Evolutionary conservation across 2,888 invertebrate species (phyloP).

Genomic region (Cotesia congregata): DNA sequence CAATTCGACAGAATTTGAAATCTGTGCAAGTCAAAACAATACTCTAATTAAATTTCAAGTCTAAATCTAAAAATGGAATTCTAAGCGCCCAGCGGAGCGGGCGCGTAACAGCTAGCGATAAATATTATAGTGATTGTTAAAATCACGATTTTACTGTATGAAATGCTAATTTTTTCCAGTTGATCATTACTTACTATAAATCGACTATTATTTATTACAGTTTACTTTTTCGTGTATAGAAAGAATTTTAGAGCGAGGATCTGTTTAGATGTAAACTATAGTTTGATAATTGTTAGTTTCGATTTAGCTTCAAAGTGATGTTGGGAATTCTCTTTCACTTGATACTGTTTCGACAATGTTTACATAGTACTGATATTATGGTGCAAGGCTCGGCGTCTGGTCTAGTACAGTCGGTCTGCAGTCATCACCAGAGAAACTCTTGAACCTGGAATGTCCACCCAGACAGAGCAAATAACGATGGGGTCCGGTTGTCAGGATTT

Average conservation of each 20-base stretch:
- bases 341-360: background rate
- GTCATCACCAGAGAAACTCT: background rate
- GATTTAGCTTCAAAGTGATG: background rate
- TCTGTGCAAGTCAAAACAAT: too few relatives aligned
- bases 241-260: background rate
- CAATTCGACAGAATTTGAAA: too few relatives aligned
- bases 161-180: too few relatives aligned
- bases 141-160: too few relatives aligned
- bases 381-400: background rate
- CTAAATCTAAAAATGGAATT: too few relatives aligned
- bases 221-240: too few relatives aligned
- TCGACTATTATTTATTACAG: too few relatives aligned
- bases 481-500: constrained; percentile 25
- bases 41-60: too few relatives aligned
- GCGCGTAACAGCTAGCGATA: too few relatives aligned
- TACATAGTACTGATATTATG: background rate
- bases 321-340: background rate
- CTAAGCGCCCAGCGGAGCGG: too few relatives aligned
- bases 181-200: too few relatives aligned
- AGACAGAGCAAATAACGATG: constrained; percentile 58
- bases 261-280: background rate
- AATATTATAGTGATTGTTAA: too few relatives aligned
- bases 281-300: background rate
- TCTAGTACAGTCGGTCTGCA: background rate
- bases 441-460: constrained; percentile 54